These are phyloP conservation scores for Drosophila atripex DNA, from an alignment of 2,888 invertebrate genomes.

Conservation along the genomic window DNA sequence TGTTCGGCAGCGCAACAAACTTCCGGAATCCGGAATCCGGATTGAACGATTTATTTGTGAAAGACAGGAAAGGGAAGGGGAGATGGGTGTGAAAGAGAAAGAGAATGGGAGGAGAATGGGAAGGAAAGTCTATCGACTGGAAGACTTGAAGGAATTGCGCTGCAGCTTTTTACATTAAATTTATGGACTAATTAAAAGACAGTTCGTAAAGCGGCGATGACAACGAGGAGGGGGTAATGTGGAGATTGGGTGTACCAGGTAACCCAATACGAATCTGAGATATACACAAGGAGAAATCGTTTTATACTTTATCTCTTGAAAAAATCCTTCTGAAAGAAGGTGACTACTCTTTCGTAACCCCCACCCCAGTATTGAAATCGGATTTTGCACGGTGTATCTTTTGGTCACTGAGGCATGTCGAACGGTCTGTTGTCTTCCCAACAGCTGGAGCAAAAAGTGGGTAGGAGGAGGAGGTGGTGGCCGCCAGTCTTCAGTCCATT, in stretches of 20 bases:
- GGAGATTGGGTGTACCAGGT: conserved; percentile 31
- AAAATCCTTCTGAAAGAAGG: neutral
- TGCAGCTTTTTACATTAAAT: conserved; percentile 34
- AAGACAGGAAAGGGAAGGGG: conserved; percentile 15
- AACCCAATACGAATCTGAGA: conserved; percentile 61
- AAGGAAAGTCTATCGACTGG: conserved; percentile 12
- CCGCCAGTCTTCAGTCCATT: conserved; percentile 13
- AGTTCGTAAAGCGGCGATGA: conserved; percentile 35
- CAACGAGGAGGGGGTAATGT: neutral
- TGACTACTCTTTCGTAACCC: neutral
- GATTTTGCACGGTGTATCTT: conserved; percentile 19
- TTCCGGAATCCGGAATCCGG: conserved; percentile 52
- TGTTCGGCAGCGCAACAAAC: conserved; percentile 56
- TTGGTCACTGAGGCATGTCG: conserved; percentile 46
- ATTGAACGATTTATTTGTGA: conserved; percentile 54
- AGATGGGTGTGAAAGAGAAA: conserved; percentile 7
- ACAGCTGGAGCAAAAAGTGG: conserved; percentile 55
- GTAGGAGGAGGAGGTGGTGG: conserved; percentile 13
- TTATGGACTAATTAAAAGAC: conserved; percentile 59
- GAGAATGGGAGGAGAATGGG: neutral
- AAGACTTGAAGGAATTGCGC: conserved; percentile 35
- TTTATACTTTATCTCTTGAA: neutral
- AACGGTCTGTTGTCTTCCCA: conserved; percentile 49
- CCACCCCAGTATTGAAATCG: neutral
- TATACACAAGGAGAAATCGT: conserved; percentile 4